Evolutionary conservation across 2,113 vertebrate species (phyloP), one percentile per base, ranked within the genome.

Genomic region (Suricata suricatta): DNA sequence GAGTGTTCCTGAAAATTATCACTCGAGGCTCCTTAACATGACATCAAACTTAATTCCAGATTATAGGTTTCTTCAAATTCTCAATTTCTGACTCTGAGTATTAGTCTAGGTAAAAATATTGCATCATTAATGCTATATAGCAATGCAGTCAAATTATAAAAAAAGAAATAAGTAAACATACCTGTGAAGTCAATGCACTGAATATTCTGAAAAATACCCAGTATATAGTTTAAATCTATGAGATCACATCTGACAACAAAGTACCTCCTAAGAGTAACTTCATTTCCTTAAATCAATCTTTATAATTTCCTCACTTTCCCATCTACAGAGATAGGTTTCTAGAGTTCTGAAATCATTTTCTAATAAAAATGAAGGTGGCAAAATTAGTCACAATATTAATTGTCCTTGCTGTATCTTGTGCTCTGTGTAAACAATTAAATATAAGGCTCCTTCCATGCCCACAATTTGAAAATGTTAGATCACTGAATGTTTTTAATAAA

Each of bases 381-480:
- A 85, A 94, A 80, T 6, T 86, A 81, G 80, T 33, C 74, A 96
- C 66, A 94, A 90, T 16, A 90, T 74, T 72, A 90, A 60, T 0
- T n/a, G 31, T 93, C 83, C 52, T 74, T 95, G 8, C 57, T 90
- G 9, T 89, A 85, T 71, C 35, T 19, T 93, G 27, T 54, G 52
- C n/a, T 93, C 33, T 86, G 21, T 29, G n/a, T 69, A 35, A 85
- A 71, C 7, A 63, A 93, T 68, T 77, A 84, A 69, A 50, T 29
- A 88, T 69, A 17, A 96, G 2, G 44, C 52, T 74, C 81, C 63
- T 63, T 19, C 72, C 4, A 80, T 10, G 41, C 15, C 4, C 44
- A 35, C 41, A 66, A 90, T 74, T 68, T 81, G 54, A 86, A 86
- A 85, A 90, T 27, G 33, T 68, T 77, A 89, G 60, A 60, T n/a